phyloP scores from a whole-genome alignment of 2,888 invertebrate genomes.

The Alsophila aescularia region DNA sequence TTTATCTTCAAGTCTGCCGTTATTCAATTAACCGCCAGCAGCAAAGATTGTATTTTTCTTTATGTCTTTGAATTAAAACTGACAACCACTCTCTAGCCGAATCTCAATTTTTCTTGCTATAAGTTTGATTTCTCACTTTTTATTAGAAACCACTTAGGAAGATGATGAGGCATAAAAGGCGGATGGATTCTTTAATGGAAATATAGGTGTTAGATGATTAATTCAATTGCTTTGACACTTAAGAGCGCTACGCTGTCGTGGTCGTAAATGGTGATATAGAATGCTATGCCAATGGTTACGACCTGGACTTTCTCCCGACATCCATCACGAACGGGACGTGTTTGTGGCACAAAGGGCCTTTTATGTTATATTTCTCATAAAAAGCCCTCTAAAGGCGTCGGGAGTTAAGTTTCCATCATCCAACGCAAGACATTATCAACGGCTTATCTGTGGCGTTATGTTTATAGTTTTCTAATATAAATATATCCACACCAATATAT shows the following conservation, averaged over 20 bases:
- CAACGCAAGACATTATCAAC: constrained; percentile 1
- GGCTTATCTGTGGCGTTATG: background rate
- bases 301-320: constrained; percentile 46
- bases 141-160: constrained; percentile 21
- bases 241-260: constrained; percentile 29
- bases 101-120: constrained; percentile 15
- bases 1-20: constrained; percentile 6
- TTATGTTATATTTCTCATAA: constrained; percentile 31
- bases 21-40: constrained; percentile 6
- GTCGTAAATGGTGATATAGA: constrained; percentile 41
- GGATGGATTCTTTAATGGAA: constrained; percentile 22
- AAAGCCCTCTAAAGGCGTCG: background rate
- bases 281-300: constrained; percentile 34
- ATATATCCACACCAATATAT: no score
- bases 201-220: constrained; percentile 32
- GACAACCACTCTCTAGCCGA: constrained; percentile 2
- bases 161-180: constrained; percentile 24
- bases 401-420: constrained; percentile 9
- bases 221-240: constrained; percentile 34
- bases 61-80: background rate
- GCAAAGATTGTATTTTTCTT: background rate
- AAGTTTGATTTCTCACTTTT: constrained; percentile 16
- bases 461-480: no score
- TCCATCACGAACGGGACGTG: constrained; percentile 43
- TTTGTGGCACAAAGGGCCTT: constrained; percentile 41